phyloP scores from a whole-genome alignment of 64 coral and sea anemone species.

The Dendrophyllia cribrosa region DNA sequence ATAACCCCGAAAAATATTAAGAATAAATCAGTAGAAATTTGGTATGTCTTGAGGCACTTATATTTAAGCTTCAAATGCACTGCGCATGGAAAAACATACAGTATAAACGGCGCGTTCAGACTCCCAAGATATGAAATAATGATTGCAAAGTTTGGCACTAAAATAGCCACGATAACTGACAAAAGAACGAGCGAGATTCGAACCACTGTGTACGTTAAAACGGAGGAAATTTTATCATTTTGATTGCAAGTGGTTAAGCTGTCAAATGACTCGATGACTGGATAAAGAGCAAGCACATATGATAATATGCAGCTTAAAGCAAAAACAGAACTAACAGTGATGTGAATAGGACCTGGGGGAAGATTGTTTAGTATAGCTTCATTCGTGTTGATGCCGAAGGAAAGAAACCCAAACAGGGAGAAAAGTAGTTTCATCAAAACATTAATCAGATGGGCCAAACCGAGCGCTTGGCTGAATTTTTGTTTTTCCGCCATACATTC shows the following conservation, averaged over 20 bases:
- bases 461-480: not conserved
- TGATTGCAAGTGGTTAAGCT: not conserved
- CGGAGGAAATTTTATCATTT: too few relatives aligned
- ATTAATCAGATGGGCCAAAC: not conserved
- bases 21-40: too few relatives aligned
- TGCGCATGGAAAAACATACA: too few relatives aligned
- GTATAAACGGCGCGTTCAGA: not conserved
- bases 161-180: not conserved
- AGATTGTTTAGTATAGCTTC: constrained; percentile 22
- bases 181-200: not conserved
- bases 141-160: not conserved
- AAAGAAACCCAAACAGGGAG: constrained; percentile 20
- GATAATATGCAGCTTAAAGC: not conserved
- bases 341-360: not conserved
- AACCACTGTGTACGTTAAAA: not conserved
- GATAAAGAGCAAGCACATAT: not conserved
- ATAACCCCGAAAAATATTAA: too few relatives aligned
- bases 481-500: constrained; percentile 2
- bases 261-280: not conserved
- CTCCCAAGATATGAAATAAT: not conserved
- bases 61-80: too few relatives aligned
- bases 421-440: constrained; percentile 7
- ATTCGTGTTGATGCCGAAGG: constrained; percentile 3
- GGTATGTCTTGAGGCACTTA: too few relatives aligned
- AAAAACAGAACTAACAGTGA: not conserved